These are phyloP conservation scores for Siderastrea radians DNA, from an alignment of 92 coral and sea anemone genomes.

Conservation along the genomic window DNA sequence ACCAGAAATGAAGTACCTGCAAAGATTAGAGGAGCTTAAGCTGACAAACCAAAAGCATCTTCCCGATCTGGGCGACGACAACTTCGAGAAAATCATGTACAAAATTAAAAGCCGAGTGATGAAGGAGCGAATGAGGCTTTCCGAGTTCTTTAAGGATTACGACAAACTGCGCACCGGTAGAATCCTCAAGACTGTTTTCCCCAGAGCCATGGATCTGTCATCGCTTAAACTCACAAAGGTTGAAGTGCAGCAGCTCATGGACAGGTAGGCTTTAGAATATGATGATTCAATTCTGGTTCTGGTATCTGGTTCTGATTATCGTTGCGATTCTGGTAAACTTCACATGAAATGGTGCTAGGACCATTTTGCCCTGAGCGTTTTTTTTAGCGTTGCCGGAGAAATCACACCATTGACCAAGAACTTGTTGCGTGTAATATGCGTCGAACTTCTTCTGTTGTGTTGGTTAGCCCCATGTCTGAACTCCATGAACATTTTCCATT, in stretches of 20 bases:
- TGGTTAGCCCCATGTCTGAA: too few species aligned
- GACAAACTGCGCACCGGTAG: slow-evolving; percentile 98
- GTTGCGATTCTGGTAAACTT: too few species aligned
- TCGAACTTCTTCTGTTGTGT: too few species aligned
- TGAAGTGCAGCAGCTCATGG: slow-evolving; percentile 88
- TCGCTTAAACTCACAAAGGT: slow-evolving; percentile 90
- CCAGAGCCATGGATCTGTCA: slow-evolving; percentile 94
- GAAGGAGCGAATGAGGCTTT: slow-evolving; percentile 93
- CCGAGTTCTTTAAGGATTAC: slow-evolving; percentile 94
- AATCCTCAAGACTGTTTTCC: slow-evolving; percentile 86
- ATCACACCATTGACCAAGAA: too few species aligned
- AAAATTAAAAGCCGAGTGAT: slow-evolving; percentile 91
- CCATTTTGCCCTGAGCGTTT: too few species aligned
- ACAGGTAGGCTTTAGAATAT: slow-evolving; percentile 60
- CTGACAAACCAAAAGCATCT: slow-evolving; percentile 89
- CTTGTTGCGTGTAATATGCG: too few species aligned
- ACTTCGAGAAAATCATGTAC: slow-evolving; percentile 82
- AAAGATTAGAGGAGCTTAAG: slow-evolving; percentile 86
- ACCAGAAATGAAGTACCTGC: slow-evolving; percentile 83
- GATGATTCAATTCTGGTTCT: too few species aligned
- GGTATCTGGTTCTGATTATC: too few species aligned
- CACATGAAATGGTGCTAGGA: too few species aligned
- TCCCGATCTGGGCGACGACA: slow-evolving; percentile 91
- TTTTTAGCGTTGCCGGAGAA: too few species aligned
- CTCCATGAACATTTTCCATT: too few species aligned